Base-by-base conservation (phyloP, 2,888 invertebrate genomes). In the Lingula anatina region DNA sequence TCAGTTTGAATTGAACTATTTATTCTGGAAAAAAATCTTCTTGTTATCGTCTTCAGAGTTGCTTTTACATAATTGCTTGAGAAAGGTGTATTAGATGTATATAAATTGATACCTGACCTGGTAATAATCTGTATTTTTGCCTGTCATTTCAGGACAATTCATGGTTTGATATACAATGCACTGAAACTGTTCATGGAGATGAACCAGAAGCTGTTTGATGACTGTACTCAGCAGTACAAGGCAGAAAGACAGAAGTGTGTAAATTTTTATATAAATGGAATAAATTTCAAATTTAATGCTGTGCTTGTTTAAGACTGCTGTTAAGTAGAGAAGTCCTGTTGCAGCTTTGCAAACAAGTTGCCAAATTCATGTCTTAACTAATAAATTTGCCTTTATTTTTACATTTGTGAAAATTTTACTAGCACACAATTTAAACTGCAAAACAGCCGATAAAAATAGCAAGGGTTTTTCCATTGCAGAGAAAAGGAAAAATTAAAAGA, bases 141-240 rank as follows among this genome's bases (percentile, higher is more conserved):
- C n/a, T n/a, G n/a, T n/a, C n/a, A 20, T 66, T 70, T 26, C 62
- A 76, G 73, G 81, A 99, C 97, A 61, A 99, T 99, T 72, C 92
- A 99, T 66, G 96, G 96, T 55, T 86, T 99, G 71, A 96, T 99
- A 70, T 99, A 99, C 83, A 99, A 99, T 81, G 99, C 99, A 75
- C 87, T 99, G 73, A 99, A 99, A 82, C 89, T 97, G 50, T 99
- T 99, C 81, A 99, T 99, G 99, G 99, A 99, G 81, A 99, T 99
- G 97, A 99, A 99, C 83, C 95, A 95, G 76, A 96, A 95, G 80
- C 84, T 99, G 64, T 99, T 99, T 77, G 99, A 99, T 79, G 97
- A 99, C 49, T 77, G 82, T 85, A 99, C 78, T 92, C 97, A 75
- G 89, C 94, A 92, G 81, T 99, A 97, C 82, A 99, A 99, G 83